Conservation (phyloP, 2,797 vertebrate species). For the Gobio occitaniae region DNA sequence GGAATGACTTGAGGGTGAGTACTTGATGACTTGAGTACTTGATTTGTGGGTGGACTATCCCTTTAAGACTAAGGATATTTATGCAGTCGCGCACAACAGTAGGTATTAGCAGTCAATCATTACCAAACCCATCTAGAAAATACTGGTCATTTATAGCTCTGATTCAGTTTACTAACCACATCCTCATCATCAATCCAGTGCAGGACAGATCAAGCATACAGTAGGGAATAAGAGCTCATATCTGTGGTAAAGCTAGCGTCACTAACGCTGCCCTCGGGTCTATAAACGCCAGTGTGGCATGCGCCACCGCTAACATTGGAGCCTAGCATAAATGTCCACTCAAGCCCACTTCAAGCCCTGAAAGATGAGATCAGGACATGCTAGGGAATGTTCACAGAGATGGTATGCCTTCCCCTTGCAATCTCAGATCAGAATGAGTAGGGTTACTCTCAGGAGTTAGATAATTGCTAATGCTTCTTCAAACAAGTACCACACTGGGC, state of each 20-base stretch:
- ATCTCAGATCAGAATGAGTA: constrained; percentile 78
- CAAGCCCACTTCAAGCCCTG: constrained; percentile 55
- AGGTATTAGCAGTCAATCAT: not conserved
- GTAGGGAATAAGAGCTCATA: constrained; percentile 64
- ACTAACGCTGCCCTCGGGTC: constrained; percentile 65
- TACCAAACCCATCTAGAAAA: not conserved
- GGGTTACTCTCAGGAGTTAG: constrained; percentile 76
- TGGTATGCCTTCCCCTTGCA: not conserved
- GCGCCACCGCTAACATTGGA: constrained; percentile 49
- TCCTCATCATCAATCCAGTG: constrained; percentile 38
- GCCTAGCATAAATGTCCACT: constrained; percentile 52
- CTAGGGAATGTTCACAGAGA: constrained; percentile 60
- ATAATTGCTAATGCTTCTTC: not conserved
- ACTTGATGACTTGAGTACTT: not conserved
- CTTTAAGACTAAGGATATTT: not conserved
- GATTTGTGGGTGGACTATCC: not conserved
- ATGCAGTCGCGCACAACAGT: not conserved
- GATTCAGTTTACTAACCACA: not conserved
- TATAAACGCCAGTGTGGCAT: constrained; percentile 66
- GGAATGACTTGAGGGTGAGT: not conserved
- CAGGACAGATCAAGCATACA: constrained; percentile 50
- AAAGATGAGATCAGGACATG: constrained; percentile 67
- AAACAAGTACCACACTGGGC: constrained; percentile 4
- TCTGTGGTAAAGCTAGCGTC: constrained; percentile 62
- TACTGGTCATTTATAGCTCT: not conserved